These are phyloP conservation scores for Pachyrhynchus sulphureomaculatus DNA, from an alignment of 1,140 invertebrate species.

Conservation along the genomic window DNA sequence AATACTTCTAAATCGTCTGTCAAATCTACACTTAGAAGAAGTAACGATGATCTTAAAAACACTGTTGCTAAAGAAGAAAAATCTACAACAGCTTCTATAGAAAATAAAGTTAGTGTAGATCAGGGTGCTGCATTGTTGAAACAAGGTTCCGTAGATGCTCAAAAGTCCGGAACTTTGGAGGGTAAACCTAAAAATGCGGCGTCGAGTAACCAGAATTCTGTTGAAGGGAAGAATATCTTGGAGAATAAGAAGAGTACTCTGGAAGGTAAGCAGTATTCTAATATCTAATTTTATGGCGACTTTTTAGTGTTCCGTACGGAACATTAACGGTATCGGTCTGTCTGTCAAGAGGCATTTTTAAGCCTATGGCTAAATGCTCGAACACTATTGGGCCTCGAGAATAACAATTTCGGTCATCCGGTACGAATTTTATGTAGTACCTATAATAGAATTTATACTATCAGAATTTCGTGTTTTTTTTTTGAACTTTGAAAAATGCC, in stretches of 20 bases:
- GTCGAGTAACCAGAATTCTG: background rate
- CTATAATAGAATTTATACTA: too few relatives aligned
- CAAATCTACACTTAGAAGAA: slow-evolving; percentile 17
- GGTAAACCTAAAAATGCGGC: background rate
- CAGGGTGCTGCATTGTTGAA: background rate
- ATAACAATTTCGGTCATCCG: too few relatives aligned
- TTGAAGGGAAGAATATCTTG: background rate
- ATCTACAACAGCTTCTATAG: background rate
- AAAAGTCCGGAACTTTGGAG: background rate
- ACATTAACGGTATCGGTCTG: too few relatives aligned
- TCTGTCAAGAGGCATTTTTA: too few relatives aligned
- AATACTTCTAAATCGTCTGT: background rate
- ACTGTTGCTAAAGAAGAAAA: slow-evolving; percentile 1
- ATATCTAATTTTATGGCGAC: too few relatives aligned
- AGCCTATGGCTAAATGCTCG: too few relatives aligned
- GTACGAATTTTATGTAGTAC: too few relatives aligned
- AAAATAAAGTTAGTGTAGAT: background rate
- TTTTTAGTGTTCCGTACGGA: too few relatives aligned
- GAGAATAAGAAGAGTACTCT: background rate
- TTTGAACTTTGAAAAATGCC: too few relatives aligned
- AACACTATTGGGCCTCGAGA: too few relatives aligned
- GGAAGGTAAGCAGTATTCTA: too few relatives aligned
- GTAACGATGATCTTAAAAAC: slow-evolving; percentile 25
- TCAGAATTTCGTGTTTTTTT: too few relatives aligned
- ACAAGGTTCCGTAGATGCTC: background rate